phyloP scores from a whole-genome alignment of 2,888 invertebrate species.

The Operophtera brumata region DNA sequence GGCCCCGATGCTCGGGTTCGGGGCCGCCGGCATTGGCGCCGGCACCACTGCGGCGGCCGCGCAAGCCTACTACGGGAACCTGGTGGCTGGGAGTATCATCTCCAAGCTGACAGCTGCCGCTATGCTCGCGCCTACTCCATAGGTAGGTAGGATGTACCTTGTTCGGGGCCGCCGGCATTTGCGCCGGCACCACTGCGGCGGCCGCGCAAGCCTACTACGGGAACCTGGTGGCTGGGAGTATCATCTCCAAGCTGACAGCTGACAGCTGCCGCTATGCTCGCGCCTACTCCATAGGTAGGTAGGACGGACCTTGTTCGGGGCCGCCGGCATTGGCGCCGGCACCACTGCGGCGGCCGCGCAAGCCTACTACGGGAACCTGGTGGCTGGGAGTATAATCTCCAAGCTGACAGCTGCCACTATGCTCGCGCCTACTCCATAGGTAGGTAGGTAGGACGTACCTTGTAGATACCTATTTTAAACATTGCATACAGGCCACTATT shows the following conservation, averaged over 20 bases:
- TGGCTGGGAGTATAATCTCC: conserved; percentile 60
- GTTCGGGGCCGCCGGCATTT: conserved; percentile 56
- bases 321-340: conserved; percentile 56
- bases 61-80: conserved; percentile 61
- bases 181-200: conserved; percentile 57
- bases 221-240: conserved; percentile 60
- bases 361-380: conserved; percentile 61
- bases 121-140: conserved; percentile 66
- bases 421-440: conserved; percentile 64
- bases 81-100: conserved; percentile 61
- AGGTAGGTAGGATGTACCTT: too few species aligned
- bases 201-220: conserved; percentile 64
- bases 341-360: conserved; percentile 62
- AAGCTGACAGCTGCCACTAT: conserved; percentile 61
- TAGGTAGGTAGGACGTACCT: too few species aligned
- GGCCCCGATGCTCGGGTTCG: conserved; percentile 58
- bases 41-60: conserved; percentile 61
- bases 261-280: conserved; percentile 62
- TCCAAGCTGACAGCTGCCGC: conserved; percentile 60
- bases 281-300: conserved; percentile 59
- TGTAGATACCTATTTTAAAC: too few species aligned
- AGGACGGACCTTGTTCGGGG: too few species aligned
- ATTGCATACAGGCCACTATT: too few species aligned
- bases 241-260: conserved; percentile 59
- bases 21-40: conserved; percentile 54